These are phyloP conservation scores for Rotaria socialis DNA, from an alignment of 2,888 invertebrate genomes.

Conservation along the genomic window DNA sequence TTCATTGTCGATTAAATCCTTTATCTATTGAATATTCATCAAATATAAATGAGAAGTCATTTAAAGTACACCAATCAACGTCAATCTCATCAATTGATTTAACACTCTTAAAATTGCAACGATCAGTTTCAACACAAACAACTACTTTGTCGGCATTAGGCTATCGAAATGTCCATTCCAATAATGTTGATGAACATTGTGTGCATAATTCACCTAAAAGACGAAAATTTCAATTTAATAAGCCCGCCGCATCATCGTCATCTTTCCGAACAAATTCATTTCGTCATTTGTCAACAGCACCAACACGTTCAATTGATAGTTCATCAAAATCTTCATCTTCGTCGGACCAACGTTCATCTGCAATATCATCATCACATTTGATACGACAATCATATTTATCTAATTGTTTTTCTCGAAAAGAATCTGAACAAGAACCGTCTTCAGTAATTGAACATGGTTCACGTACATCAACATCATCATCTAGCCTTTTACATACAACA, in stretches of 20 bases:
- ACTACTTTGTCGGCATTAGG: background rate
- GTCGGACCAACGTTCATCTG: background rate
- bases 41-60: background rate
- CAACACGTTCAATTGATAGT: background rate
- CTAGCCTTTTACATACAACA: background rate
- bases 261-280: background rate
- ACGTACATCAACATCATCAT: conserved; percentile 4
- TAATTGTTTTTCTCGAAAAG: background rate
- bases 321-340: background rate
- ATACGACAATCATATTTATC: background rate
- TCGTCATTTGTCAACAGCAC: background rate
- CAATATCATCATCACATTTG: background rate
- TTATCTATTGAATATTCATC: background rate
- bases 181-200: background rate
- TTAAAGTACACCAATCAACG: conserved; percentile 16
- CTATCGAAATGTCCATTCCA: background rate
- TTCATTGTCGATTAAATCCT: background rate
- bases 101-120: background rate
- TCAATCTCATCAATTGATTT: background rate
- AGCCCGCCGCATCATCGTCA: background rate
- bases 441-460: background rate
- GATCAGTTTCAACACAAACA: conserved; percentile 1
- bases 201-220: background rate
- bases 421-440: background rate
- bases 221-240: background rate